Evolutionary conservation across 2,888 invertebrate species (phyloP), one percentile per base, ranked within the genome.

Genomic region (Drosophila nr. perissopoda): DNA sequence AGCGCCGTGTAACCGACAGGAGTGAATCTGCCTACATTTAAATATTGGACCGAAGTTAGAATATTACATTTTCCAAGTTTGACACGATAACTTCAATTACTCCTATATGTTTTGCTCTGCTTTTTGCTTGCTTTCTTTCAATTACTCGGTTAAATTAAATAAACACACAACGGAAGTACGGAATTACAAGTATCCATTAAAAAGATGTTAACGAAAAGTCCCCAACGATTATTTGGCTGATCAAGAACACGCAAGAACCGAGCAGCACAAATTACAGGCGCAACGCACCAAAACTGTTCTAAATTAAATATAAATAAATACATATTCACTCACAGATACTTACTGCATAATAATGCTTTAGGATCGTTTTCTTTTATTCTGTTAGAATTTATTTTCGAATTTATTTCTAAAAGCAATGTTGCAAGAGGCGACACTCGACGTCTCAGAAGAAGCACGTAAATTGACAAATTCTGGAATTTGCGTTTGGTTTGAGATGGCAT

Each of bases 271-370:
- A 64, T 58, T 21, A 53, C 31, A 75, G 68, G 56, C 83, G 70
- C 73, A 86, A 75, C 87, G 87, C 87, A 87, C 84, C 78, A 74
- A 82, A 81, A 86, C 84, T 83, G 87, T 82, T 25, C 8, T 48
- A 48, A 27, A 48, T 25, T 1, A 48, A 45, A 25, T 48, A 27
- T 49, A 42, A 6, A 13, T 13, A 42, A 13, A 13, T 21, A 13
- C 3, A 6, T 6, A 42, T 21, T 13, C 11, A 42, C 21, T 6
- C 11, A 21, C n/a, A 42, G 42, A 21, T 13, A 42, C 21, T 6
- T 42, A 42, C 2, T 40, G 2, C 11, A n/a, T 11, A 11, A 3
- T 42, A 42, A 42, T 21, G 42, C 5, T 42, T 21, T 4, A 11
- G 11, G 6, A 3, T 11, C 11, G 10, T 3, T 21, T n/a, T n/a